phyloP scores from a whole-genome alignment of 2,888 invertebrate genomes.

The Tipula vernalis region DNA sequence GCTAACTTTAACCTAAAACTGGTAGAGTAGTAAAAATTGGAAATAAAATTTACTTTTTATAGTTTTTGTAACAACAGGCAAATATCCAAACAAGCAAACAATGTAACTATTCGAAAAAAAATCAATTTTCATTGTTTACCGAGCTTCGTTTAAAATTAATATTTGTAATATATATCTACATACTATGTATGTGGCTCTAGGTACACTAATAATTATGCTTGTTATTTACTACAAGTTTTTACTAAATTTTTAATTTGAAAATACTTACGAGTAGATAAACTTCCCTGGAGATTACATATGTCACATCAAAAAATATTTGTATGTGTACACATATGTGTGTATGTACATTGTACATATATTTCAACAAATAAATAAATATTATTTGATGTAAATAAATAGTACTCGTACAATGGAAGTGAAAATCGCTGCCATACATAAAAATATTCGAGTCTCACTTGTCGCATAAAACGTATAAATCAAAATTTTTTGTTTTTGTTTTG shows the following conservation, averaged over 20 bases:
- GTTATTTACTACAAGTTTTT: not conserved
- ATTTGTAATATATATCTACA: too few species aligned
- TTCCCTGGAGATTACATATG: not conserved
- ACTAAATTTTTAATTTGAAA: not conserved
- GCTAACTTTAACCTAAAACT: not conserved
- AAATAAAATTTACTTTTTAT: not conserved
- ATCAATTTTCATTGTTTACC: not conserved
- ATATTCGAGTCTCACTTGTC: not conserved
- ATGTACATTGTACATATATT: not conserved
- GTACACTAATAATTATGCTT: not conserved
- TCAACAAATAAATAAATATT: not conserved
- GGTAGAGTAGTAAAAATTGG: not conserved
- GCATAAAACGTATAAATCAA: not conserved
- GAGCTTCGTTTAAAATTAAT: not conserved
- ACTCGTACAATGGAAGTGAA: too few species aligned
- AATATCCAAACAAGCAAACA: not conserved
- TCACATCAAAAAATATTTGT: not conserved
- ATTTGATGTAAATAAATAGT: too few species aligned
- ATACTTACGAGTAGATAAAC: not conserved
- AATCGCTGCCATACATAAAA: too few species aligned
- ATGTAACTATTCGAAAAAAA: not conserved
- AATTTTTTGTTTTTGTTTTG: not conserved
- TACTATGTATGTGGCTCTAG: not conserved
- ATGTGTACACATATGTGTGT: not conserved
- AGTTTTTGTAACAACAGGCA: not conserved